These are phyloP conservation scores for Erebia ligea DNA, from an alignment of 2,888 invertebrate species.

Conservation along the genomic window DNA sequence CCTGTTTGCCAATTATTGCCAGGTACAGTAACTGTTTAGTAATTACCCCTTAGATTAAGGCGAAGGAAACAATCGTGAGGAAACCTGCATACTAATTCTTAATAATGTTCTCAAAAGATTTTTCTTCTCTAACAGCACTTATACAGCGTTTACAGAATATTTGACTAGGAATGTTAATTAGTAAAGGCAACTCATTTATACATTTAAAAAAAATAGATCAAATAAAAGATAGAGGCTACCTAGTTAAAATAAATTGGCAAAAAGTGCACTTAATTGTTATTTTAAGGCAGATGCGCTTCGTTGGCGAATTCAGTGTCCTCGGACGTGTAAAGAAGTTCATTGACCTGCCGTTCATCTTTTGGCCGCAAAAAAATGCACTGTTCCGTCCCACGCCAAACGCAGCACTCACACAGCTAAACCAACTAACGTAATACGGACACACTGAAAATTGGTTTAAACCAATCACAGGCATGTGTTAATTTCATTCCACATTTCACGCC, in stretches of 20 bases:
- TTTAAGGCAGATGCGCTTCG: conserved; percentile 67
- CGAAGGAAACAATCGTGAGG: too few relatives aligned
- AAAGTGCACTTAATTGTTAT: conserved; percentile 41
- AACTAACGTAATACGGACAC: conserved; percentile 57
- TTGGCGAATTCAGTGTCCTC: conserved; percentile 70
- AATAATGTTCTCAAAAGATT: too few relatives aligned
- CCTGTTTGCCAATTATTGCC: neutral
- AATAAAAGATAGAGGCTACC: neutral
- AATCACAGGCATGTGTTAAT: conserved; percentile 63
- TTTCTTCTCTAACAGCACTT: too few relatives aligned
- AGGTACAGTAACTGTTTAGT: neutral
- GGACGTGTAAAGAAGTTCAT: conserved; percentile 72
- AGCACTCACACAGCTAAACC: conserved; percentile 66
- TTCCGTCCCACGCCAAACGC: conserved; percentile 78
- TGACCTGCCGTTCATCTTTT: conserved; percentile 74
- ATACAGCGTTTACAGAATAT: too few relatives aligned
- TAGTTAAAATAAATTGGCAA: conserved; percentile 13
- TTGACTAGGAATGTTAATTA: too few relatives aligned
- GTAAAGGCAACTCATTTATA: too few relatives aligned
- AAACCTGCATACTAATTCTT: too few relatives aligned
- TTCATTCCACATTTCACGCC: conserved; percentile 65
- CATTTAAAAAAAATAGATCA: too few relatives aligned
- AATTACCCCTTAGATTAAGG: too few relatives aligned
- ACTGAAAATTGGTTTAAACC: conserved; percentile 61
- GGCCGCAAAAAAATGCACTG: conserved; percentile 80